Conservation (phyloP, 2,113 vertebrate species). For the Rhinolophus ferrumequinum region DNA sequence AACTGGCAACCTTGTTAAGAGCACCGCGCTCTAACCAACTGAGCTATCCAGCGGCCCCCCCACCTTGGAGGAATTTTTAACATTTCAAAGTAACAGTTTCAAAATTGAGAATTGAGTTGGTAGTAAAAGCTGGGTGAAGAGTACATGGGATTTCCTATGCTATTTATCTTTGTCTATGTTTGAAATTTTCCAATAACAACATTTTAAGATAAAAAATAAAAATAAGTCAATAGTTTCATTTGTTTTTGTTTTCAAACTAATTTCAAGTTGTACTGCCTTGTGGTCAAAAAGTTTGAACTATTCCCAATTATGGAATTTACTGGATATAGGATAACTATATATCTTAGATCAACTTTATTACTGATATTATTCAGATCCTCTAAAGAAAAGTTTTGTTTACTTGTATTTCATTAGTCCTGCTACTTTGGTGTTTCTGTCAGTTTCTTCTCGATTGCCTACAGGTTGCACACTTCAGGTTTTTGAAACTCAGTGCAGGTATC, state of each 20-base stretch:
- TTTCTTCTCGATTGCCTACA: neutral
- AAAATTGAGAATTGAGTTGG: too few relatives aligned
- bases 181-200: too few relatives aligned
- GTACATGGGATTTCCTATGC: too few relatives aligned
- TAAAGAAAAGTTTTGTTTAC: neutral
- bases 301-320: neutral
- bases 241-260: conserved; percentile 20
- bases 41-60: too few relatives aligned
- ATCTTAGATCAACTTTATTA: neutral
- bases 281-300: neutral
- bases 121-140: too few relatives aligned
- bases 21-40: too few relatives aligned
- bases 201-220: too few relatives aligned
- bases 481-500: neutral
- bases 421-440: neutral
- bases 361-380: neutral
- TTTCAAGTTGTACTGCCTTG: neutral
- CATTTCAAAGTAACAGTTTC: neutral
- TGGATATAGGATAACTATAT: neutral
- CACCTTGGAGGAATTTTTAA: neutral
- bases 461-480: neutral
- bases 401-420: neutral
- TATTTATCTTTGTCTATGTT: too few relatives aligned
- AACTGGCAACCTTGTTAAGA: too few relatives aligned
- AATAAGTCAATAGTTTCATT: neutral